Evolutionary conservation across 2,113 vertebrate genomes (phyloP).

Genomic region (Pseudorhombus dupliciocellatus): DNA sequence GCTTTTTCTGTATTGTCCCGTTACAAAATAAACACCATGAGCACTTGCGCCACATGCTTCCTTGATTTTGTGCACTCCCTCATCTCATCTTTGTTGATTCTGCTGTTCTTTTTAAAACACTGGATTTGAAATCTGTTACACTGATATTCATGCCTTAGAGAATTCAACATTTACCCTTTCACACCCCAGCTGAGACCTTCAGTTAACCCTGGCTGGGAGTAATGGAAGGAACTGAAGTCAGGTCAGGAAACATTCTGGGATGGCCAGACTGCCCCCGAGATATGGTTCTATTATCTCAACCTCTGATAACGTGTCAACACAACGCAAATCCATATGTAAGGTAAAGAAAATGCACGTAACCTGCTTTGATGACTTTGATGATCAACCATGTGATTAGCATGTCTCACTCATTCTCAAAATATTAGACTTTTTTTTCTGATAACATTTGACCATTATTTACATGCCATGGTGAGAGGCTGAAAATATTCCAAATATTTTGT

Average conservation of each 20-base stretch:
- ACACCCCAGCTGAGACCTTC: background rate
- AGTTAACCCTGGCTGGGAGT: background rate
- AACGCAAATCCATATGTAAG: too few species aligned
- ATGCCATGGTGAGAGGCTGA: too few species aligned
- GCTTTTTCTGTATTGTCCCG: conserved; percentile 13
- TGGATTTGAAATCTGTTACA: background rate
- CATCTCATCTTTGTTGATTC: background rate
- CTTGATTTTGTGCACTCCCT: background rate
- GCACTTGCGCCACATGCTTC: background rate
- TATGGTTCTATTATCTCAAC: too few species aligned
- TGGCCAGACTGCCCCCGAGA: too few species aligned
- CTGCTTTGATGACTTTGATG: too few species aligned
- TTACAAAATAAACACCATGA: conserved; percentile 13
- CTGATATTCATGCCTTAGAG: background rate
- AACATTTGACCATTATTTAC: too few species aligned
- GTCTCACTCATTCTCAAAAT: too few species aligned
- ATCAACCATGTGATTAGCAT: too few species aligned
- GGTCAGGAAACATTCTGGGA: background rate
- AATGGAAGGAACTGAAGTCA: background rate
- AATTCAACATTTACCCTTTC: conserved; percentile 6
- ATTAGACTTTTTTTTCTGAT: too few species aligned
- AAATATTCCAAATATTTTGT: too few species aligned
- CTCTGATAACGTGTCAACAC: too few species aligned
- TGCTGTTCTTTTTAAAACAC: background rate
- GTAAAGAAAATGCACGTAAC: too few species aligned